Evolutionary conservation across 1,140 invertebrate species (phyloP).

Genomic region (Latrodectus geometricus): DNA sequence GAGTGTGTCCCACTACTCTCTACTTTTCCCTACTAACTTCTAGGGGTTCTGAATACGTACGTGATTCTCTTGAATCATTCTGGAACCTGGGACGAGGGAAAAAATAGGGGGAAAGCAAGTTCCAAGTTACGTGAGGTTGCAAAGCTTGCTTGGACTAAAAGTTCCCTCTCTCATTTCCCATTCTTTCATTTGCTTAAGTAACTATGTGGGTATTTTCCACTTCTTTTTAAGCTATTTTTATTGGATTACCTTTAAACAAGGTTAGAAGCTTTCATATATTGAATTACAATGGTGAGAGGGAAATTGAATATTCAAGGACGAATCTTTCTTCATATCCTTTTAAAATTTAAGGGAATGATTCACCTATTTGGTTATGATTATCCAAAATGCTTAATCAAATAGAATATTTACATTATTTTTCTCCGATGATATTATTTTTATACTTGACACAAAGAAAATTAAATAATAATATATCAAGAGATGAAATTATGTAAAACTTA

Average conservation of each 20-base stretch:
- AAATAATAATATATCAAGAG: too few relatives aligned
- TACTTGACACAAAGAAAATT: too few relatives aligned
- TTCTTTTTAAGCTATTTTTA: conserved; percentile 20
- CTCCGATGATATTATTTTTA: too few relatives aligned
- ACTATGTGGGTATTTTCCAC: conserved; percentile 28
- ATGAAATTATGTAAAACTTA: too few relatives aligned
- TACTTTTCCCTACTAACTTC: neutral
- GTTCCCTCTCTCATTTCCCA: neutral
- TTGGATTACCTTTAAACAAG: conserved; percentile 41
- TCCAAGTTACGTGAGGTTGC: conserved; percentile 38
- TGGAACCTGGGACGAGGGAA: neutral
- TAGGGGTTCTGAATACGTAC: conserved; percentile 50
- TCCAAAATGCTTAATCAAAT: too few relatives aligned
- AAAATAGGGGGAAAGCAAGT: conserved; percentile 3
- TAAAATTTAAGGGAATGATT: too few relatives aligned
- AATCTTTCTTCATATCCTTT: too few relatives aligned
- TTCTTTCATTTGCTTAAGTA: conserved; percentile 54
- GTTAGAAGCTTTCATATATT: neutral
- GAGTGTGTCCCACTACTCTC: neutral
- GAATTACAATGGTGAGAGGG: neutral
- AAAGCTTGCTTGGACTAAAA: conserved; percentile 11
- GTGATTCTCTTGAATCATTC: conserved; percentile 47
- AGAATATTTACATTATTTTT: too few relatives aligned
- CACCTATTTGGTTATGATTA: too few relatives aligned
- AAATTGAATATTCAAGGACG: too few relatives aligned